Base-by-base conservation (phyloP, 2,888 invertebrate species). In the Eledone cirrhosa region DNA sequence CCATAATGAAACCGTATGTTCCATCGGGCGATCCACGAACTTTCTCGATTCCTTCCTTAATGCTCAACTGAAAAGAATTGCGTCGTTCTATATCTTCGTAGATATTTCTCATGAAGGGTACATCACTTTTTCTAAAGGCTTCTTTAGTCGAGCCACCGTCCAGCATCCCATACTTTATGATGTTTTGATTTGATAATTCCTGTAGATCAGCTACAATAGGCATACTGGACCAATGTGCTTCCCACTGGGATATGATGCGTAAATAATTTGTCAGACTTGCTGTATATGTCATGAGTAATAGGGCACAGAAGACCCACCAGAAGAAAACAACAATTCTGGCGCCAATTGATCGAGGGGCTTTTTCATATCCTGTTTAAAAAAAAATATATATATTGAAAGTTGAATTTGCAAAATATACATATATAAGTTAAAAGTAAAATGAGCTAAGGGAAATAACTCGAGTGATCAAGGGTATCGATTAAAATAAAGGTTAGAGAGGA, bases 281-380 rank as follows among this genome's bases (percentile, higher is more conserved):
- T 16, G 85, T 86, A 81, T 87, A 88, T 29, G 86, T 84, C 24
- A 85, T 77, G 8, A 88, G 72, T 19, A 85, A 84, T 22, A 87
- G 80, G 19, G 87, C 77, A 29, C 85, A 84, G 79, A 87, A 88
- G 31, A 86, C 27, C 87, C 87, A 88, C 87, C 87, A 88, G 78
- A 83, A 81, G 14, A 82, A 80, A 47, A 85, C 84, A 7, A 86
- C 83, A 11, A 86, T 79, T 14, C 88, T 83, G 2, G 84, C 87
- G 13, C 86, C 87, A 24, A 87, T 48, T 3, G 87, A 87, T 3
- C 87, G 79, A 1, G 88, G 88, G 0, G 86, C 79, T n/a, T 85
- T 74, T 16, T 74, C 69, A 48, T 76, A 81, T 27, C 81, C 81
- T 81, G 79, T 27, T 48, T 31, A 77, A 29, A 13, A 77, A 33